phyloP scores from a whole-genome alignment of 2,113 vertebrate species.

The Lates calcarifer region DNA sequence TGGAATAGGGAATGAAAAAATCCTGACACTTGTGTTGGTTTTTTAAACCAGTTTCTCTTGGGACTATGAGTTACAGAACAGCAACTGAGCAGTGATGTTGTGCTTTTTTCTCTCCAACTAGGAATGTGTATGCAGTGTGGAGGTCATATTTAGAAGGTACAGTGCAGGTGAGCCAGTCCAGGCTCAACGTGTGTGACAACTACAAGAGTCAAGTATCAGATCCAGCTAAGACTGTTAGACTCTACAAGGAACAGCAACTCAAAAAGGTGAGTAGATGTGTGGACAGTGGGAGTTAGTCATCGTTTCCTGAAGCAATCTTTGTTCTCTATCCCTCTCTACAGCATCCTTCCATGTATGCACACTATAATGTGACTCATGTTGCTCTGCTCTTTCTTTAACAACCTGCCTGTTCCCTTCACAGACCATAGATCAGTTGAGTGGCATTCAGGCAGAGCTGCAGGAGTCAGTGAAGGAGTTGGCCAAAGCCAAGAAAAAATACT shows the following conservation, averaged over 20 bases:
- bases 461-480: constrained; percentile 98
- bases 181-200: constrained; percentile 96
- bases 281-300: background rate
- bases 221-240: constrained; percentile 93
- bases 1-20: constrained; percentile 11
- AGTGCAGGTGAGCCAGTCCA: constrained; percentile 95
- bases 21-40: background rate
- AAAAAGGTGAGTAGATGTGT: constrained; percentile 88
- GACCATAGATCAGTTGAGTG: constrained; percentile 96
- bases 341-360: background rate
- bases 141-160: constrained; percentile 95
- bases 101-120: constrained; percentile 72
- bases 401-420: constrained; percentile 67
- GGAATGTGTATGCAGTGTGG: constrained; percentile 98
- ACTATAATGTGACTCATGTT: constrained; percentile 24
- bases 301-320: constrained; percentile 15
- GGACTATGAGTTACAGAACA: background rate
- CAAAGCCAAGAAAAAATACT: constrained; percentile 99
- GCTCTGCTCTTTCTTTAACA: constrained; percentile 12
- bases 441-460: constrained; percentile 95
- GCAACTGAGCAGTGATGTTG: constrained; percentile 1
- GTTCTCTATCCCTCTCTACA: constrained; percentile 8
- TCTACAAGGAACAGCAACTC: constrained; percentile 97
- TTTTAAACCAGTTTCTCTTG: background rate
- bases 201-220: constrained; percentile 96